Conservation (phyloP, 2,888 invertebrate genomes). For the Helobdella robusta region DNA sequence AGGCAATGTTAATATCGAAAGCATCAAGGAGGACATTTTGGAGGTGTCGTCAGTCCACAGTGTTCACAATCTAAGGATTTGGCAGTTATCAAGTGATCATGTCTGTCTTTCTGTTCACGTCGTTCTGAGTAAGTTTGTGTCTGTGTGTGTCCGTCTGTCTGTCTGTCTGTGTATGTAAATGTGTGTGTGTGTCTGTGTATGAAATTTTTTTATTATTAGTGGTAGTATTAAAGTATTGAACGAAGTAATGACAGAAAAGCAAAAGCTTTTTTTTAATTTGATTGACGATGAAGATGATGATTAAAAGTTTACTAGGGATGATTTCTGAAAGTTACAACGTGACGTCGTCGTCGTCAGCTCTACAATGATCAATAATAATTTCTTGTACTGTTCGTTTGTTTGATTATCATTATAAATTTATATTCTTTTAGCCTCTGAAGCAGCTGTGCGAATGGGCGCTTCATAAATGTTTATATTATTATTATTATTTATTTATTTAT, state of each 20-base stretch:
- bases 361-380: no score
- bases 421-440: no score
- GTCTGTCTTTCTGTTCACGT: conserved; percentile 61
- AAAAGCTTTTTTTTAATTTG: neutral
- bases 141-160: neutral
- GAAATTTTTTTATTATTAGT: neutral
- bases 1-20: conserved; percentile 51
- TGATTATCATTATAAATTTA: no score
- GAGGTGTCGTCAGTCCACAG: conserved; percentile 58
- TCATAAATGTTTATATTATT: no score
- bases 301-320: no score
- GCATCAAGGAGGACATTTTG: conserved; percentile 52
- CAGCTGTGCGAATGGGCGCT: no score
- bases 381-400: no score
- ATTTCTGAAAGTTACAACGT: no score
- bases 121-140: conserved; percentile 57
- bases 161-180: neutral
- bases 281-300: neutral
- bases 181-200: neutral
- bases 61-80: conserved; percentile 67
- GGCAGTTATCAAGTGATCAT: conserved; percentile 66
- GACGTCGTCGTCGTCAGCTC: no score
- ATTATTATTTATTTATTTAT: no score
- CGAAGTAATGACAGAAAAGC: neutral
- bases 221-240: neutral